A percentile compares a stretch with the other conserved stretches of the same genome.
phyloP scores from a whole-genome alignment of 2,113 vertebrate genomes.

The Onychostruthus taczanowskii region DNA sequence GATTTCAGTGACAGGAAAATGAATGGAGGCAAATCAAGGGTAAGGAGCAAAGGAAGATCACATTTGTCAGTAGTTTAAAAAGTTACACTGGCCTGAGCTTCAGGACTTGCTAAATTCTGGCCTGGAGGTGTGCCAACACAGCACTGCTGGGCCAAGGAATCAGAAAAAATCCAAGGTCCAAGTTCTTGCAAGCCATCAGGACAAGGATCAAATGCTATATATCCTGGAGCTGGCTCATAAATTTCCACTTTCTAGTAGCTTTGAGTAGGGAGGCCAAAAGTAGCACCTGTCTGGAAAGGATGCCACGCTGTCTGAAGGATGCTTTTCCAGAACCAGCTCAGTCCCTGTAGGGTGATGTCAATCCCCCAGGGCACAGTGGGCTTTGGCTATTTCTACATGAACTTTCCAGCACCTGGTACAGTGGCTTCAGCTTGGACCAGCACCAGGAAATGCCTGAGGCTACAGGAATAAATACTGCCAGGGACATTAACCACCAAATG shows the following conservation, averaged over 20 bases:
- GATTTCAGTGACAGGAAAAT: constrained; percentile 51
- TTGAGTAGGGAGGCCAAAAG: constrained; percentile 20
- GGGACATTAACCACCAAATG: neutral
- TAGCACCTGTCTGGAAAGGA: constrained; percentile 53
- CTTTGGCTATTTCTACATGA: neutral
- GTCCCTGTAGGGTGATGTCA: neutral
- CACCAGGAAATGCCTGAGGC: neutral
- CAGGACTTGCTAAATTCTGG: constrained; percentile 38
- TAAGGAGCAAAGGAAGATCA: constrained; percentile 51
- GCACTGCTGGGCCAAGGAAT: constrained; percentile 21
- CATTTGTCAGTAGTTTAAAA: constrained; percentile 52
- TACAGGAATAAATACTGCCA: neutral
- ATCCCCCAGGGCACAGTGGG: neutral
- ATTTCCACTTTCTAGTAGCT: constrained; percentile 49
- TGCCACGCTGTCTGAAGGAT: neutral
- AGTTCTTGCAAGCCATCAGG: constrained; percentile 19
- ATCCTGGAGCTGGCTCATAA: constrained; percentile 6
- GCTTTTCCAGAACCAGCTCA: constrained; percentile 1
- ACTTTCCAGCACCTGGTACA: neutral
- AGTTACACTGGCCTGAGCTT: neutral
- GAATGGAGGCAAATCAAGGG: constrained; percentile 37
- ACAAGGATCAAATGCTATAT: neutral
- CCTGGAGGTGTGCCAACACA: constrained; percentile 8
- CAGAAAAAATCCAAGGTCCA: constrained; percentile 15
- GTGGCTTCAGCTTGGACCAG: neutral